Conservation (phyloP, 2,113 vertebrate genomes). For the Grantiella picta region DNA sequence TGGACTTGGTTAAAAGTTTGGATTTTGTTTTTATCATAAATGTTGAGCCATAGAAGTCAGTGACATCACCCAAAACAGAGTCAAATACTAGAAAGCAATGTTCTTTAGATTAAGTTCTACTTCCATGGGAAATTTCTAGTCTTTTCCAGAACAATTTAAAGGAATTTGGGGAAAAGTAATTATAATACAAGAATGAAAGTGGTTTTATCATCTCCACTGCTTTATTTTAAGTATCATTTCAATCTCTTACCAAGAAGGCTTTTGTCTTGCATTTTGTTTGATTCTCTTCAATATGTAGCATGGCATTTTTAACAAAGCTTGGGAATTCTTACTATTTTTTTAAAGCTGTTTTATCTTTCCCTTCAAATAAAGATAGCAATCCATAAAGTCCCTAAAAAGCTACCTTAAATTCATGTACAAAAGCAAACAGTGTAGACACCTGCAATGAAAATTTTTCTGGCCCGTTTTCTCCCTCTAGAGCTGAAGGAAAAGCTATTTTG, state of each 20-base stretch:
- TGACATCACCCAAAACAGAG: not conserved
- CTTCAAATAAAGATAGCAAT: not conserved
- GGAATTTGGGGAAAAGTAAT: not conserved
- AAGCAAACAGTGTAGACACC: not conserved
- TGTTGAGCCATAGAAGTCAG: not conserved
- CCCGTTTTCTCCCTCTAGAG: not conserved
- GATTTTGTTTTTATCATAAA: not conserved
- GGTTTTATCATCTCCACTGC: not conserved
- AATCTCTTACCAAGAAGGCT: not conserved
- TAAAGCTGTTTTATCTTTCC: not conserved
- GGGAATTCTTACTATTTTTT: not conserved
- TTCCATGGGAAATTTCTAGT: not conserved
- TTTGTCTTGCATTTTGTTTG: not conserved
- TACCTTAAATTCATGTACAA: not conserved
- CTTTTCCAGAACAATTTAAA: not conserved
- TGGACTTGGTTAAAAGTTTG: not conserved
- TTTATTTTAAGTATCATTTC: not conserved
- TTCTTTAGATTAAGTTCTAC: not conserved
- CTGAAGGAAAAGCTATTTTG: not conserved
- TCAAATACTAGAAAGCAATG: not conserved
- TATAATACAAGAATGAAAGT: not conserved
- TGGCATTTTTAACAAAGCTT: not conserved
- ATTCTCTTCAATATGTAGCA: not conserved
- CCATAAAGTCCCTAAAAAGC: not conserved
- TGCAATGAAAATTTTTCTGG: not conserved